Evolutionary conservation across 2,888 invertebrate species (phyloP), one percentile per base, ranked within the genome.

Genomic region (Crioceris asparagi): DNA sequence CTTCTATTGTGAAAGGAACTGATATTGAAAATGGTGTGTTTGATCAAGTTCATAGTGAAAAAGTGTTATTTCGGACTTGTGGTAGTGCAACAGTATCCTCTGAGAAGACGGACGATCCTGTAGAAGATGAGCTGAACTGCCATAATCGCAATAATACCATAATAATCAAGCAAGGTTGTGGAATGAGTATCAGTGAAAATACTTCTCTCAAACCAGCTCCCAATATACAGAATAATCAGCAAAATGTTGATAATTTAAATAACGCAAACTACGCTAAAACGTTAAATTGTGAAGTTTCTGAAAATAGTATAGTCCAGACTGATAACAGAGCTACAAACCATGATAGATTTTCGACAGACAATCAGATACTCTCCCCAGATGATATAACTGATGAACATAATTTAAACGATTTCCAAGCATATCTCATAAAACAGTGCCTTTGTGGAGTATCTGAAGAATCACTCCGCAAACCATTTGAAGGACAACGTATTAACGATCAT

Each of bases 361-460:
- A 8, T 15, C 4, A 30, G 17, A 4, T 16, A 17, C 15, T 15
- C 2, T 5, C 30, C 5, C 38, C 21, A 23, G 39, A 39, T 18
- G 39, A 46, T 30, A 11, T 39, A 6, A 41, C 44, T 11, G 43
- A 47, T 34, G 48, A 45, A 17, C 42, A 36, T 41, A 49, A 50
- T 36, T 41, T 60, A 19, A 69, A 74, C 44, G 64, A 69, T 41
- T 67, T 83, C 34, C 81, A 82, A 56, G 72, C 71, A 51, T 73
- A 72, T 34, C 66, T 87, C 31, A 73, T 83, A 29, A 76, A 76
- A 33, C 85, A 85, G 59, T 87, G 87, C 59, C 67, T 87, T 43
- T 87, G 87, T 64, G 75, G 77, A 17, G 74, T 83, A 43, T 74
- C 82, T 15, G 84, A 85, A 53, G 72, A 73, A 51, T 70, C 75